Percentiles rank a stretch among this genome's conserved stretches.
Conservation (phyloP, 1,140 invertebrate species). For the Heliconius hewitsoni region DNA sequence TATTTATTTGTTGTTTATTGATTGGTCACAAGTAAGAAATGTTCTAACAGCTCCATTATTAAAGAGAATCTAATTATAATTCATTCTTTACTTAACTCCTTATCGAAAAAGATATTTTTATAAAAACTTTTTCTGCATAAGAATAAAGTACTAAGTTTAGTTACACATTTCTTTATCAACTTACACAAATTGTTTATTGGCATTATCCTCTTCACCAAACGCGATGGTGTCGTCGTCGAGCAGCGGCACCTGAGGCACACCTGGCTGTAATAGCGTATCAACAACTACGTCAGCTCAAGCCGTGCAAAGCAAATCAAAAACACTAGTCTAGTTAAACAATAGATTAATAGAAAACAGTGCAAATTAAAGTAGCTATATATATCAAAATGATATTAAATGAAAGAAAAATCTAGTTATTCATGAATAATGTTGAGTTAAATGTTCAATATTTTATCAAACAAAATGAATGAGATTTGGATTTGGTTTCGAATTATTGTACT, state of each 20-base stretch:
- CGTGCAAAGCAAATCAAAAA: slow-evolving; percentile 68
- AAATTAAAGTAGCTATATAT: slow-evolving; percentile 47
- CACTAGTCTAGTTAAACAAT: slow-evolving; percentile 21
- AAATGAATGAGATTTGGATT: not conserved
- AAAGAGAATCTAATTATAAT: no score
- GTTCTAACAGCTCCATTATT: not conserved
- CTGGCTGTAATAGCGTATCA: slow-evolving; percentile 73
- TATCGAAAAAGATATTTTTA: no score
- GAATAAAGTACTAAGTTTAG: not conserved
- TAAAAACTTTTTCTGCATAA: no score
- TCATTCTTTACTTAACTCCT: no score
- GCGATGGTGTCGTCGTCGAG: slow-evolving; percentile 92
- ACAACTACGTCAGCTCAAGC: slow-evolving; percentile 71
- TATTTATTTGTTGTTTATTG: no score
- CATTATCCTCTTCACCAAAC: slow-evolving; percentile 91
- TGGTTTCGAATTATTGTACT: slow-evolving; percentile 39
- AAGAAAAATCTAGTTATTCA: not conserved
- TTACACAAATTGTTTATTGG: slow-evolving; percentile 77
- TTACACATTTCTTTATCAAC: slow-evolving; percentile 33
- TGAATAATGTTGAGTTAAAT: slow-evolving; percentile 19
- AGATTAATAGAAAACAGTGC: slow-evolving; percentile 31
- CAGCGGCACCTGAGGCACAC: slow-evolving; percentile 86
- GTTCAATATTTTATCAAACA: not conserved
- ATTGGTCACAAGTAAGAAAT: no score
- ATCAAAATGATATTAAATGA: slow-evolving; percentile 10